phyloP scores from a whole-genome alignment of 2,888 invertebrate species.

The Drosophila setosimentum region DNA sequence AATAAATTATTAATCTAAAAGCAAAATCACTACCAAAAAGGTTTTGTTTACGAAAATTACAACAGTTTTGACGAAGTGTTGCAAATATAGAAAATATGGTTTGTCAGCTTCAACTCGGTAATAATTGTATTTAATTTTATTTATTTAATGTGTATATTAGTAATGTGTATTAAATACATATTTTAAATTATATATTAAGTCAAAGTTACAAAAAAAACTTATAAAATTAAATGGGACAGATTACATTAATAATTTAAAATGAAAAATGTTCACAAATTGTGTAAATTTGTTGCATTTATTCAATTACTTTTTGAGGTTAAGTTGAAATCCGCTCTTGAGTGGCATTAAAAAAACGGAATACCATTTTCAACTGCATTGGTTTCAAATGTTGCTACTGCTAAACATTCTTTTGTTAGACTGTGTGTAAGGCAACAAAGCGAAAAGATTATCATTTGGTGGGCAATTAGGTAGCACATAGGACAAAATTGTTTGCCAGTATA shows the following conservation, averaged over 20 bases:
- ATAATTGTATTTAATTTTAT: not conserved
- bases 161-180: not conserved
- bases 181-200: not conserved
- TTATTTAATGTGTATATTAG: not conserved
- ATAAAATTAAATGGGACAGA: not conserved
- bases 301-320: no score
- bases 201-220: not conserved
- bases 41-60: not conserved
- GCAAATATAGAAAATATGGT: not conserved
- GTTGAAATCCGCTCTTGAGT: no score
- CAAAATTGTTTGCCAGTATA: conserved; percentile 1
- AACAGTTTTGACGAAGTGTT: not conserved
- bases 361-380: no score
- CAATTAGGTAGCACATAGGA: conserved; percentile 35
- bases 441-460: conserved; percentile 47
- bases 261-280: not conserved
- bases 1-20: not conserved
- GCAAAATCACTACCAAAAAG: not conserved
- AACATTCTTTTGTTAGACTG: conserved; percentile 20
- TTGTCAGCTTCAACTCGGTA: not conserved
- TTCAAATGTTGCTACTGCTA: not conserved
- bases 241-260: not conserved
- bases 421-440: conserved; percentile 27
- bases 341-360: no score
- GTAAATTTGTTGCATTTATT: no score